Evolutionary conservation across 2,113 vertebrate species (phyloP).

Genomic region (Aspidoscelis tigris): DNA sequence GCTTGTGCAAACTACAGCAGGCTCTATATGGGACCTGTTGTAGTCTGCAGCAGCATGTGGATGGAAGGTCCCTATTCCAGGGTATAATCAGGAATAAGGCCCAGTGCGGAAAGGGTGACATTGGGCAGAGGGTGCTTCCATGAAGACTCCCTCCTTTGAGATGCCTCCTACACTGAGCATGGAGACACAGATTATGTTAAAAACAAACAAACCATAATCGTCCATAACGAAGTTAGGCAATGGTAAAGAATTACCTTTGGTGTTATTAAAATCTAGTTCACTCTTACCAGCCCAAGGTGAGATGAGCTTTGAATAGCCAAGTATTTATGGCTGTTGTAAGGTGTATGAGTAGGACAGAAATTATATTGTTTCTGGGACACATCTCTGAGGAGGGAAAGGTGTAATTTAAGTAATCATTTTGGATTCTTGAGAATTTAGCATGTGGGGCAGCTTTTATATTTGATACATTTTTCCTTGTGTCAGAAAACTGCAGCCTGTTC

Average conservation of each 20-base stretch:
- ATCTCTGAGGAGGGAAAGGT: not conserved
- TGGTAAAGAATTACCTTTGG: not conserved
- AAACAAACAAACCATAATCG: not conserved
- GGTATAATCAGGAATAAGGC: too few species aligned
- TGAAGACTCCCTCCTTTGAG: too few species aligned
- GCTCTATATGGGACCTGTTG: too few species aligned
- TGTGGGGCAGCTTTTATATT: conserved; percentile 3
- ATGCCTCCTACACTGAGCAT: too few species aligned
- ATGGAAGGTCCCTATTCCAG: too few species aligned
- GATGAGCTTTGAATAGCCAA: conserved; percentile 3
- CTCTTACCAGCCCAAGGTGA: not conserved
- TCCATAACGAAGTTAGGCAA: not conserved
- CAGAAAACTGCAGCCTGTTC: not conserved
- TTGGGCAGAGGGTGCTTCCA: too few species aligned
- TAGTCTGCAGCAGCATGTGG: too few species aligned
- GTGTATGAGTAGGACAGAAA: not conserved
- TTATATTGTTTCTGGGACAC: conserved; percentile 7
- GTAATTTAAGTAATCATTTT: conserved; percentile 22
- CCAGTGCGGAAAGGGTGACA: too few species aligned
- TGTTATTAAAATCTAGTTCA: not conserved
- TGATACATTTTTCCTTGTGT: not conserved
- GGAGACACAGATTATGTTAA: too few species aligned
- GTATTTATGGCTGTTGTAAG: not conserved
- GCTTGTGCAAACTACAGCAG: too few species aligned
- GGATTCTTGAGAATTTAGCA: not conserved